These are phyloP conservation scores for Nyctereutes procyonoides DNA, from an alignment of 2,113 vertebrate genomes.

Conservation along the genomic window DNA sequence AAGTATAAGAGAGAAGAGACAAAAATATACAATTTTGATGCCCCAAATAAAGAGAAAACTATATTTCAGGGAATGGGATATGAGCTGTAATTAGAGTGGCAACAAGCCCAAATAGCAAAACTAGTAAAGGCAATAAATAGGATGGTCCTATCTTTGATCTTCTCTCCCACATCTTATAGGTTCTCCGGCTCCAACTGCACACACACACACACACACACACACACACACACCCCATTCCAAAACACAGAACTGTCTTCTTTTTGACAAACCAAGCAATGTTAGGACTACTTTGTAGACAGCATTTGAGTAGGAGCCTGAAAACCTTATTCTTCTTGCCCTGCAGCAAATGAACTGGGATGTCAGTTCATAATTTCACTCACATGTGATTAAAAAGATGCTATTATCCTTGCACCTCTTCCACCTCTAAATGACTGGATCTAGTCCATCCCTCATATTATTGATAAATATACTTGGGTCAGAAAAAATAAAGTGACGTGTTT, in stretches of 20 bases:
- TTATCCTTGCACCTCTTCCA: neutral
- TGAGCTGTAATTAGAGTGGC: neutral
- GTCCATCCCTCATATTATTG: neutral
- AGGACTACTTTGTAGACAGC: neutral
- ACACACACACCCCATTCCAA: no score
- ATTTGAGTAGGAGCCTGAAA: neutral
- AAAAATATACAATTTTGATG: neutral
- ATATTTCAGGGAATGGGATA: neutral
- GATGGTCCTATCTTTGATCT: neutral
- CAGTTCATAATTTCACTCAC: neutral
- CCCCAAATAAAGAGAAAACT: neutral
- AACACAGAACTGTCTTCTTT: neutral
- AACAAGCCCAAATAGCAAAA: neutral
- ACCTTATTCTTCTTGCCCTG: neutral
- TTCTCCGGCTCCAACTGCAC: neutral
- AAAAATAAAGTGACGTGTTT: neutral
- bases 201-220: neutral
- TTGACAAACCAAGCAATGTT: neutral
- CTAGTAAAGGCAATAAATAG: neutral
- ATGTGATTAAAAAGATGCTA: neutral
- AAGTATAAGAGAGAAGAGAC: neutral
- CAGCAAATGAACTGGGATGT: neutral
- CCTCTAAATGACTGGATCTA: neutral
- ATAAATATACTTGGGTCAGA: neutral
- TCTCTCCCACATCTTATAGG: neutral